These are phyloP conservation scores for Centropus bengalensis DNA, from an alignment of 2,113 vertebrate species.

Conservation along the genomic window DNA sequence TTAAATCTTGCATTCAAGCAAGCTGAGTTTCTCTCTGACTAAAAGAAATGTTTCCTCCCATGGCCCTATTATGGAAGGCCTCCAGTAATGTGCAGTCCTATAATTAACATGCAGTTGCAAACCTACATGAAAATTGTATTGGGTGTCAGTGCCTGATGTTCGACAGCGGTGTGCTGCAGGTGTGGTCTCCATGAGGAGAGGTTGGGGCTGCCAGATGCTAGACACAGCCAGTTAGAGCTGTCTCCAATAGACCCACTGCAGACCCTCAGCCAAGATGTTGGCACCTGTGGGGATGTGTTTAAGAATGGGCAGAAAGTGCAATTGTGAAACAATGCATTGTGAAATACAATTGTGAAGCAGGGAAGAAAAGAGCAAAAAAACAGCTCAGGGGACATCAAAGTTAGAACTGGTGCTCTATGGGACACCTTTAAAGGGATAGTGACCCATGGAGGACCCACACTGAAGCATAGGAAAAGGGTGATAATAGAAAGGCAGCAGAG, in stretches of 20 bases:
- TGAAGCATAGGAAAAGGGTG: neutral
- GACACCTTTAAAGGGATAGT: neutral
- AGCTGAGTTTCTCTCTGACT: neutral
- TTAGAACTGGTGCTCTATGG: neutral
- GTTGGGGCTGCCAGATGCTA: neutral
- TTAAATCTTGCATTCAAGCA: neutral
- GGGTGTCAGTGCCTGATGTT: neutral
- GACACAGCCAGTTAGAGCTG: neutral
- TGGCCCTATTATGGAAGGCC: neutral
- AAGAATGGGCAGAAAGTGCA: neutral
- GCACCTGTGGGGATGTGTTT: neutral
- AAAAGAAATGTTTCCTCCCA: neutral
- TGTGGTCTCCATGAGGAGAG: neutral
- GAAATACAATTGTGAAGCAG: neutral
- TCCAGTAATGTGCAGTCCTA: neutral
- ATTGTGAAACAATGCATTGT: too few relatives aligned
- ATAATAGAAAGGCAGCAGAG: neutral
- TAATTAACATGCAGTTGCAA: neutral
- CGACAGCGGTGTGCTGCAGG: neutral
- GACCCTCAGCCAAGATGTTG: neutral
- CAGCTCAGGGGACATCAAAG: neutral
- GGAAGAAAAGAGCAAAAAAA: neutral
- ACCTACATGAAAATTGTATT: neutral
- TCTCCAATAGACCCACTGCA: neutral
- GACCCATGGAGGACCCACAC: rapidly evolving